Evolutionary conservation across 2,888 invertebrate genomes (phyloP), one percentile per base, ranked within the genome.

Genomic region (Heliothis peltigera): DNA sequence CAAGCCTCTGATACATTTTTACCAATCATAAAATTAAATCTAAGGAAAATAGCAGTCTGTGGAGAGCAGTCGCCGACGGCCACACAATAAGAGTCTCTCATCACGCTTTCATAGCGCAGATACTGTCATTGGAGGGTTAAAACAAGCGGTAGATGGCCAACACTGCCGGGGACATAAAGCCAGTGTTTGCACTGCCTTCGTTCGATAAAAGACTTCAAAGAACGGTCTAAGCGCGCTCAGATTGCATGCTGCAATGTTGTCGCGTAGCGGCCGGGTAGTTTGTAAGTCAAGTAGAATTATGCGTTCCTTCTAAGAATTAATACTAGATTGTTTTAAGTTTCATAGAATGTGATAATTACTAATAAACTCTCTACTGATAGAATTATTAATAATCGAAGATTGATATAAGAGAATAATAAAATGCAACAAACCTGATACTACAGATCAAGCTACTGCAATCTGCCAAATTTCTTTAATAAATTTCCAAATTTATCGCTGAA

Each of bases 141-240:
- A 52, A 43, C 60, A 52, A 60, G 60, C 35, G 18, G 44, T 42
- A 18, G 46, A 39, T n/a, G 51, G 35, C 35, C 21, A 25, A 19
- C 51, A 44, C 51, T 35, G 44, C 15, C 35, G 49, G 32, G 15
- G 42, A n/a, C 63, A 83, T 64, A 56, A 62, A 63, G 28, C 19
- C 64, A 22, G 21, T 75, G 75, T 79, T 76, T 77, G 46, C 62
- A 52, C 35, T 32, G 44, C 53, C 43, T 60, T 47, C 76, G 62
- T 56, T 68, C 62, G 61, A 60, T 67, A 58, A 68, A 79, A 68
- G 51, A 48, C 64, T 21, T 67, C 64, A 61, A 48, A 67, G 35
- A 78, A 28, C 35, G 39, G 15, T 43, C 59, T 56, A 46, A n/a
- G 42, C 46, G 17, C 32, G 47, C 32, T 25, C 25, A 70, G 58